Evolutionary conservation across 2,113 vertebrate genomes (phyloP), one percentile per base, ranked within the genome.

Genomic region (Sylvietta virens): DNA sequence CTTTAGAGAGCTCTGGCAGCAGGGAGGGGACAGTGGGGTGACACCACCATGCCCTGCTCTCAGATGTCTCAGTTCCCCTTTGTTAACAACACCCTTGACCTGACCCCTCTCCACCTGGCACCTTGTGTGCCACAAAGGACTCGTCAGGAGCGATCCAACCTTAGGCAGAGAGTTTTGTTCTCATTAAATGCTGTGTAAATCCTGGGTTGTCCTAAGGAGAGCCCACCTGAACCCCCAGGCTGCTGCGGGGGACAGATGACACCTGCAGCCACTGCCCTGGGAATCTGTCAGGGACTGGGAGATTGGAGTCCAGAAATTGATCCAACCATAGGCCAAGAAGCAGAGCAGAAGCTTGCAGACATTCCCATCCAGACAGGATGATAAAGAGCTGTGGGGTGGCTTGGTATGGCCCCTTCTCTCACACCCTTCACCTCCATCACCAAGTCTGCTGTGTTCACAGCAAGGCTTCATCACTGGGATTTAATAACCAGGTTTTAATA

Each of bases 51-150:
- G 3, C 4, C 0, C 1, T 30, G 53, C 5, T n/a, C 57, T 31
- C 21, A 3, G 19, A 3, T 13, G 14, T 45, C 69, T 15, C 77
- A 21, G 2, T 15, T 4, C 17, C 22, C 3, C 2, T 4, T 2
- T 2, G 0, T 13, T 35, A 26, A 12, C 44, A 66, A 1, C 22
- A 8, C 4, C 76, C 42, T 24, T 9, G 60, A 18, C 22, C 67
- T 2, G 0, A 4, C 37, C 57, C 26, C 81, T n/a, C 26, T 12
- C 18, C 4, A 2, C 44, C 27, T 40, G 64, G 26, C 30, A 56
- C 39, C 30, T 7, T 7, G 19, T n/a, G 4, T 12, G 51, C 30
- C 2, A 3, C 17, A 2, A 28, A 35, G 80, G 35, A 5, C 21
- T 15, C 56, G 7, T 23, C 57, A 56, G 66, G 40, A 82, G 40